Evolutionary conservation across 2,888 invertebrate genomes (phyloP).

Genomic region (Theristus sp.): DNA sequence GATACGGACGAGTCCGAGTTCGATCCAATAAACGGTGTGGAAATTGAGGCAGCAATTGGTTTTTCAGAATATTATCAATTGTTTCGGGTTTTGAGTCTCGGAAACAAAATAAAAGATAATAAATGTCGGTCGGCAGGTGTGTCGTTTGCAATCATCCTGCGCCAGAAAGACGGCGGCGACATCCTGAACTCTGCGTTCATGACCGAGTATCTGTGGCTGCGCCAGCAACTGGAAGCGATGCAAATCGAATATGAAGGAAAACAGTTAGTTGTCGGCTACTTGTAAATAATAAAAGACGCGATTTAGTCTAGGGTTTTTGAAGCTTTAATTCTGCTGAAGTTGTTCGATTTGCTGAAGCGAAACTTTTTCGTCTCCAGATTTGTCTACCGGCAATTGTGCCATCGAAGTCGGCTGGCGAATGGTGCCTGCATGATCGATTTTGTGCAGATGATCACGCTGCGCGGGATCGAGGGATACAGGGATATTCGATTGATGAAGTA

Average conservation of each 20-base stretch:
- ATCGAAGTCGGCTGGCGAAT: not conserved
- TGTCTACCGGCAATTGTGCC: not conserved
- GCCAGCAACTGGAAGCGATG: constrained; percentile 2
- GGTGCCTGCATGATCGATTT: constrained; percentile 3
- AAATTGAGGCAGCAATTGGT: no score
- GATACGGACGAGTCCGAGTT: constrained; percentile 2
- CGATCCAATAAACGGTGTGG: constrained; percentile 6
- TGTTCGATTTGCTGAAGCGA: no score
- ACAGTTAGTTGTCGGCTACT: no score
- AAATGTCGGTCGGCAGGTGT: no score
- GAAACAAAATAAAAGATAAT: no score
- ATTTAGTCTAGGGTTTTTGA: no score
- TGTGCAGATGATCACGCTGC: constrained; percentile 1
- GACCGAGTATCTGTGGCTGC: constrained; percentile 4
- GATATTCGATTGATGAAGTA: not conserved
- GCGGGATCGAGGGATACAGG: constrained; percentile 3
- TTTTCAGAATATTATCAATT: no score
- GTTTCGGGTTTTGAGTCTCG: no score
- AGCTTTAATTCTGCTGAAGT: no score
- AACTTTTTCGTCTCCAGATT: not conserved
- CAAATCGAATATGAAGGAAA: not conserved
- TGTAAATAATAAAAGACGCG: no score
- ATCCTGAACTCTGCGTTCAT: constrained; percentile 1
- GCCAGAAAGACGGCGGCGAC: not conserved
- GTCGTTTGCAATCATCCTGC: constrained; percentile 1